Evolutionary conservation across 2,113 vertebrate species (phyloP).

Genomic region (Pao palembangensis): DNA sequence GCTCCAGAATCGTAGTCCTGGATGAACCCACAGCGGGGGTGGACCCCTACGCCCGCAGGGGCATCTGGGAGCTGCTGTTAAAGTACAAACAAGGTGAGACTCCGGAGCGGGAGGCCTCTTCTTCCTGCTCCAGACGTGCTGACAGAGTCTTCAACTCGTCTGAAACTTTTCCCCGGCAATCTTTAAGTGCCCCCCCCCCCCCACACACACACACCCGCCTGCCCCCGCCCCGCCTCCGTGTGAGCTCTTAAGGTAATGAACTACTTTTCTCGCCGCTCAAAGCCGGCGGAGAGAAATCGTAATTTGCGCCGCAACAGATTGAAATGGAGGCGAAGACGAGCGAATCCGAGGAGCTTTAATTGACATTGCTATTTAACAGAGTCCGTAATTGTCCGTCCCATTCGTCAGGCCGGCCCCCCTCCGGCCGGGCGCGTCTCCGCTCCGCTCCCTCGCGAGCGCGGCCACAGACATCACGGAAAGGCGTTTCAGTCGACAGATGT

Average conservation of each 20-base stretch:
- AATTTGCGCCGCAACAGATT: slow-evolving; percentile 43
- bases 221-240: no score
- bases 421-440: slow-evolving; percentile 20
- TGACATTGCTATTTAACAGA: slow-evolving; percentile 43
- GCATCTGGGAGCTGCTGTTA: slow-evolving; percentile 95
- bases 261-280: background rate
- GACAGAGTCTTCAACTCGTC: slow-evolving; percentile 11
- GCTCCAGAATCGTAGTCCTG: slow-evolving; percentile 93
- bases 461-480: slow-evolving; percentile 39
- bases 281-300: slow-evolving; percentile 35
- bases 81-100: slow-evolving; percentile 89
- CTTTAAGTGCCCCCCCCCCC: background rate
- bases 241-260: background rate
- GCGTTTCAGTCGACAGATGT: slow-evolving; percentile 55
- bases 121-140: no score
- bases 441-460: slow-evolving; percentile 31
- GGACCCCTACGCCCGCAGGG: slow-evolving; percentile 94
- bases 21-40: slow-evolving; percentile 97
- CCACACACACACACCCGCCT: no score
- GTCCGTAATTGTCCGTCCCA: slow-evolving; percentile 44
- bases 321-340: slow-evolving; percentile 39
- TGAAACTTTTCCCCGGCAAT: slow-evolving; percentile 4
- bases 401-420: slow-evolving; percentile 44
- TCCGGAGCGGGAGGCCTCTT: no score
- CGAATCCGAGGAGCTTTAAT: slow-evolving; percentile 44